Evolutionary conservation across 2,797 vertebrate genomes (phyloP).

Genomic region (Eurystomus glaucurus): DNA sequence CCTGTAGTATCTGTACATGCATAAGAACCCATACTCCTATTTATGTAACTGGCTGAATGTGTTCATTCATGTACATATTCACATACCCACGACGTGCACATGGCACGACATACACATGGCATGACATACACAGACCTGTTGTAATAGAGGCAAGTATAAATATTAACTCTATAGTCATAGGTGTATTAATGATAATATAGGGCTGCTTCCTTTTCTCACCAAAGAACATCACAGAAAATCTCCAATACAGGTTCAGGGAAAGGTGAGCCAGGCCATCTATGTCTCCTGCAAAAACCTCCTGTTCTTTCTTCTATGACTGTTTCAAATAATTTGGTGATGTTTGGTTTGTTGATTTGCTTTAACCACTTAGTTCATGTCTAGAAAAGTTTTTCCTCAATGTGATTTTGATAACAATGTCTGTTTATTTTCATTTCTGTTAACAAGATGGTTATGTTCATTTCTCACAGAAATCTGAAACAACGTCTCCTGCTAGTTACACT

Average conservation of each 20-base stretch:
- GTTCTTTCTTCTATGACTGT: background rate
- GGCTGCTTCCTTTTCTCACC: background rate
- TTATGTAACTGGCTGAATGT: background rate
- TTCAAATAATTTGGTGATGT: background rate
- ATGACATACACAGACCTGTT: background rate
- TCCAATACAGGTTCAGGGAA: background rate
- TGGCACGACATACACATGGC: background rate
- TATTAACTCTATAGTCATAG: background rate
- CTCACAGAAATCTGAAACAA: background rate
- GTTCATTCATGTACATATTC: background rate
- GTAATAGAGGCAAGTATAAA: background rate
- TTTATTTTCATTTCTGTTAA: background rate
- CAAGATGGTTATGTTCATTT: background rate
- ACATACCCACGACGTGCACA: rapidly evolving
- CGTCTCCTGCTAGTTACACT: background rate
- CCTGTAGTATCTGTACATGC: background rate
- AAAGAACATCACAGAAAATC: background rate
- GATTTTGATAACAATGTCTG: background rate
- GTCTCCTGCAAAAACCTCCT: background rate
- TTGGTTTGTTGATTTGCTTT: background rate
- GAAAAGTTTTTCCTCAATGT: background rate
- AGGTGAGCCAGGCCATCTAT: background rate
- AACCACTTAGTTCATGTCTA: background rate
- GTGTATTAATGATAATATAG: background rate
- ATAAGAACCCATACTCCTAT: rapidly evolving